These are phyloP conservation scores for Erythrolamprus reginae DNA, from an alignment of 2,113 vertebrate species.

Conservation along the genomic window DNA sequence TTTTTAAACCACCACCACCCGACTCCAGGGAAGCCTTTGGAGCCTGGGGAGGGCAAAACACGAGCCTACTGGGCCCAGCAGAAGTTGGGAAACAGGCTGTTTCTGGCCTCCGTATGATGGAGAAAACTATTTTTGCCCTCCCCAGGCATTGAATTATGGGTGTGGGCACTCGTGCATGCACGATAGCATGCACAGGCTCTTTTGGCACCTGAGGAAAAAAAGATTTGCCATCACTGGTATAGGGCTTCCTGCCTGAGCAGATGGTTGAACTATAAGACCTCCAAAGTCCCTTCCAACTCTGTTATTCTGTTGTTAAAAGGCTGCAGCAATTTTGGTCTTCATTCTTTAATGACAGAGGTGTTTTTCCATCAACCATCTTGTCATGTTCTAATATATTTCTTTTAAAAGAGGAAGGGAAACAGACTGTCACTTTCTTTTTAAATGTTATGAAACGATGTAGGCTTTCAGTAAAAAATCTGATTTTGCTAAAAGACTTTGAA, in stretches of 20 bases:
- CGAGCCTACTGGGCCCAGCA: too few species aligned
- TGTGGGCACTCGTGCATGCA: too few species aligned
- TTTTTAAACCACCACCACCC: too few species aligned
- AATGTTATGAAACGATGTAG: constrained; percentile 70
- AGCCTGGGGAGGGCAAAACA: too few species aligned
- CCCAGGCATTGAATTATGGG: too few species aligned
- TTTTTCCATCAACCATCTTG: constrained; percentile 39
- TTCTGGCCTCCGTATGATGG: too few species aligned
- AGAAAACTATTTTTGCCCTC: too few species aligned
- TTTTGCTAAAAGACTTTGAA: constrained; percentile 72
- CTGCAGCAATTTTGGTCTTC: constrained; percentile 38
- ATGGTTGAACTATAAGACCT: background rate
- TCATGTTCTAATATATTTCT: constrained; percentile 64
- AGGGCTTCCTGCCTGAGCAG: background rate
- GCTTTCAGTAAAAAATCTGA: constrained; percentile 69
- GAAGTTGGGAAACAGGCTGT: too few species aligned
- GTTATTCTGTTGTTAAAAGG: constrained; percentile 28
- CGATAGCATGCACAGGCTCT: too few species aligned
- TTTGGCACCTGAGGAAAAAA: too few species aligned
- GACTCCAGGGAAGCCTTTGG: too few species aligned
- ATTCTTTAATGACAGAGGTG: constrained; percentile 47
- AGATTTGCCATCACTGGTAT: too few species aligned
- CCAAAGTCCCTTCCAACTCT: background rate
- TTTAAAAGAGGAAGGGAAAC: constrained; percentile 40
- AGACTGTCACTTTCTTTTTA: constrained; percentile 71